Percentiles rank a stretch among this genome's conserved stretches.
Evolutionary conservation across 2,797 vertebrate species (phyloP).

Genomic region (Anabacerthia variegaticeps): DNA sequence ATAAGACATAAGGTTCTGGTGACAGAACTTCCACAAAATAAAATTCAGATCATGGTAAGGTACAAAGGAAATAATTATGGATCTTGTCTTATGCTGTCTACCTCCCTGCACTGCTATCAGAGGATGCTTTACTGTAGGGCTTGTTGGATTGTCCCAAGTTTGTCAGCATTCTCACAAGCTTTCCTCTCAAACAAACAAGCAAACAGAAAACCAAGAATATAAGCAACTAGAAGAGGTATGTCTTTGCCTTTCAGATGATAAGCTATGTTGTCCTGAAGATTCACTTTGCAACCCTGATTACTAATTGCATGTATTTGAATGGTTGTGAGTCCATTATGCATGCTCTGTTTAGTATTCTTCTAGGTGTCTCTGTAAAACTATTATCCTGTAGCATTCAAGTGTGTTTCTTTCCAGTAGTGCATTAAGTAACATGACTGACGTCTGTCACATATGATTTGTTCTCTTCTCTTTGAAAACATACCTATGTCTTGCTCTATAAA

Average conservation of each 20-base stretch:
- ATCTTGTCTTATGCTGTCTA: neutral
- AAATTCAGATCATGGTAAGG: neutral
- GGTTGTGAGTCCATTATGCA: neutral
- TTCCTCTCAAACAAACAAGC: neutral
- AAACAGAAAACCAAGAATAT: neutral
- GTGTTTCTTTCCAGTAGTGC: conserved; percentile 6
- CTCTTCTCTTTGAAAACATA: conserved; percentile 27
- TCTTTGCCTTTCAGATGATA: neutral
- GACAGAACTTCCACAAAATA: neutral
- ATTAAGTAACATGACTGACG: conserved; percentile 14
- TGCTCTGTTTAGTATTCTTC: neutral
- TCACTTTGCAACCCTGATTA: neutral
- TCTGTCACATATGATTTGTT: conserved; percentile 37
- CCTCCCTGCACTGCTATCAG: neutral
- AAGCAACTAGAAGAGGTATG: neutral
- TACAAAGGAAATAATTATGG: neutral
- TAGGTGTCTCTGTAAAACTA: neutral
- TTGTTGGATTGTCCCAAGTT: neutral
- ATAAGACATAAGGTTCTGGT: neutral
- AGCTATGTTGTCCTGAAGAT: neutral
- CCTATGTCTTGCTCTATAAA: conserved; percentile 8
- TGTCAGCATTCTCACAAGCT: neutral
- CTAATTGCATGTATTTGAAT: neutral
- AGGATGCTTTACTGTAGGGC: neutral
- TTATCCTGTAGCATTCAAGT: conserved; percentile 5